Percentiles rank a stretch among this genome's conserved stretches.
These are phyloP conservation scores for Empis stercorea DNA, from an alignment of 2,888 invertebrate genomes.

Conservation along the genomic window DNA sequence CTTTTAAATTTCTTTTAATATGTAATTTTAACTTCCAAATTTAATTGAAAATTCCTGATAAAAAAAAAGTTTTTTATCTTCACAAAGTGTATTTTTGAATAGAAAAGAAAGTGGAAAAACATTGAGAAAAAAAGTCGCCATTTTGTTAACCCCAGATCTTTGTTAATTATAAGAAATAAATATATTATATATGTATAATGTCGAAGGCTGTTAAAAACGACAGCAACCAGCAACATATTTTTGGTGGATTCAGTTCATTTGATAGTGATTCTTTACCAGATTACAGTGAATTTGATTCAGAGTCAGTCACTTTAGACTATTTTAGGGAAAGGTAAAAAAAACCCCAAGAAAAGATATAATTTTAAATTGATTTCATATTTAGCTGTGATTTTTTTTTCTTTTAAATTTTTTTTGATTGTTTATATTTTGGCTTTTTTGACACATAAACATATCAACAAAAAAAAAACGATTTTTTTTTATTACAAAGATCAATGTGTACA, in stretches of 20 bases:
- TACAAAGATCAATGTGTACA: too few species aligned
- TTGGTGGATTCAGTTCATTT: conserved; percentile 40
- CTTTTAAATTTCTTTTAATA: too few species aligned
- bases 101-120: too few species aligned
- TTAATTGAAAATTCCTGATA: too few species aligned
- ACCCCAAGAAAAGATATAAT: too few species aligned
- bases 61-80: too few species aligned
- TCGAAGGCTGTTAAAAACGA: conserved; percentile 8
- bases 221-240: conserved; percentile 21
- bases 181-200: conserved; percentile 6
- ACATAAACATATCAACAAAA: too few species aligned
- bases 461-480: too few species aligned
- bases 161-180: not conserved
- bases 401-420: conserved; percentile 12
- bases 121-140: not conserved
- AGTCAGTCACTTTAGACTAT: conserved; percentile 39
- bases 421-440: conserved; percentile 1
- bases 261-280: conserved; percentile 42
- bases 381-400: not conserved
- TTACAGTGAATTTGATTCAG: conserved; percentile 43
- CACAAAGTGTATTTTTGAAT: too few species aligned
- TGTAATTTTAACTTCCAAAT: too few species aligned
- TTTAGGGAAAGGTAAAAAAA: conserved; percentile 38
- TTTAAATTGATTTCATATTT: not conserved
- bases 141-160: not conserved